Base-by-base conservation (phyloP, 2,113 vertebrate species). In the Microcebus griseorufus region DNA sequence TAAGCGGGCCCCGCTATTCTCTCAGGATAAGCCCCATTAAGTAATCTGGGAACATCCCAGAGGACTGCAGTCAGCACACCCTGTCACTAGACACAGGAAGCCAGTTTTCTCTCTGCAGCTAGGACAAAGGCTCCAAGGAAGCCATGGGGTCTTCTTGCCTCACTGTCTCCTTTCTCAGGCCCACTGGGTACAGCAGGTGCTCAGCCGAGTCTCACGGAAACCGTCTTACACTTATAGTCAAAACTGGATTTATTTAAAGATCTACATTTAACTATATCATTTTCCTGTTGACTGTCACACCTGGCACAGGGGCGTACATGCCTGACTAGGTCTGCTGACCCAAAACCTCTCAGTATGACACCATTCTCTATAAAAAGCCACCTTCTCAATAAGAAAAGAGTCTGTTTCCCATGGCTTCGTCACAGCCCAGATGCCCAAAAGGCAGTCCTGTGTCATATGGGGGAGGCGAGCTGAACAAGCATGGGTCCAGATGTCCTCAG, bases 331-430 rank as follows among this genome's bases (percentile, higher is more conserved):
- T 92, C 39, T 64, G 37, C 65, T 48, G 32, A 76, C 53, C 48
- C 32, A 70, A 96, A 96, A 95, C 79, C 65, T 86, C 73, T 51
- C 8, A 1, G 42, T 51, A 39, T 48, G 80, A 51, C 22, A 45
- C 87, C 9, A 3, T 53, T 70, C 81, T 94, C 93, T 96, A 72
- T 93, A 95, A 97, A 94, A 95, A 93, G 64, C 81, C 62, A 22
- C 32, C 65, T 84, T 90, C 81, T 88, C 58, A 22, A 17, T 42
- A 69, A 91, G 45, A 84, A 83, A 94, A 90, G 45, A 34, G 25
- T 12, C 55, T 90, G 70, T 78, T 90, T 93, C 12, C 58, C 2
- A 3, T 17, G 51, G 51, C 37, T 17, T 17, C n/a, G 60, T 65
- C 86, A 91, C 20, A 51, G 29, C 9, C 69, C 93, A 97, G 65